Percentiles rank a stretch among this genome's conserved stretches.
These are phyloP conservation scores for Aviceda subcristata DNA, from an alignment of 2,113 vertebrate species.

Conservation along the genomic window DNA sequence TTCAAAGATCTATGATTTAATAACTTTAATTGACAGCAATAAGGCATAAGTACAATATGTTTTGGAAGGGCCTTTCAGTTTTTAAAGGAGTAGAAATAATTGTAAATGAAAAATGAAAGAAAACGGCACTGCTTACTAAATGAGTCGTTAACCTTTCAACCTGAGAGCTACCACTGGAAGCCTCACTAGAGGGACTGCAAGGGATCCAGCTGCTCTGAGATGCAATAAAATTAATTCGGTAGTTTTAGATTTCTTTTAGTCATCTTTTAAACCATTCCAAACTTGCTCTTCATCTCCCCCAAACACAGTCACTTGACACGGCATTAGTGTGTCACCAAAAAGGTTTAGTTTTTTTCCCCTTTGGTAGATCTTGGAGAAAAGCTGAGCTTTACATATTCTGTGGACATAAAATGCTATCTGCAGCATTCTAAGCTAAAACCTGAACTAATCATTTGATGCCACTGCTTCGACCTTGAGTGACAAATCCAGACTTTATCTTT, in stretches of 20 bases:
- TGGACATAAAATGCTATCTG: neutral
- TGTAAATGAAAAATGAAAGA: conserved; percentile 71
- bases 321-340: neutral
- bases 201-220: conserved; percentile 13
- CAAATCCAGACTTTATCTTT: neutral
- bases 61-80: conserved; percentile 45
- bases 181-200: conserved; percentile 50
- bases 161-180: conserved; percentile 40
- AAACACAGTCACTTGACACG: neutral
- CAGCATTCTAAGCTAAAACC: neutral
- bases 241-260: conserved; percentile 35
- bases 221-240: conserved; percentile 41
- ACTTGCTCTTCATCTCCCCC: neutral
- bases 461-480: neutral
- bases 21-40: conserved; percentile 73
- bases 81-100: conserved; percentile 68
- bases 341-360: neutral
- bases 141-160: conserved; percentile 73
- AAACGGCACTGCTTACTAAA: conserved; percentile 64
- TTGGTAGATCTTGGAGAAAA: neutral
- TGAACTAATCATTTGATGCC: neutral
- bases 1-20: conserved; percentile 59
- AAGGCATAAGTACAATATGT: conserved; percentile 49
- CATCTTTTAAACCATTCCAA: neutral
- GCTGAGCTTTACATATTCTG: neutral